phyloP scores from a whole-genome alignment of 2,797 vertebrate genomes.

The Catamblyrhynchus diadema region DNA sequence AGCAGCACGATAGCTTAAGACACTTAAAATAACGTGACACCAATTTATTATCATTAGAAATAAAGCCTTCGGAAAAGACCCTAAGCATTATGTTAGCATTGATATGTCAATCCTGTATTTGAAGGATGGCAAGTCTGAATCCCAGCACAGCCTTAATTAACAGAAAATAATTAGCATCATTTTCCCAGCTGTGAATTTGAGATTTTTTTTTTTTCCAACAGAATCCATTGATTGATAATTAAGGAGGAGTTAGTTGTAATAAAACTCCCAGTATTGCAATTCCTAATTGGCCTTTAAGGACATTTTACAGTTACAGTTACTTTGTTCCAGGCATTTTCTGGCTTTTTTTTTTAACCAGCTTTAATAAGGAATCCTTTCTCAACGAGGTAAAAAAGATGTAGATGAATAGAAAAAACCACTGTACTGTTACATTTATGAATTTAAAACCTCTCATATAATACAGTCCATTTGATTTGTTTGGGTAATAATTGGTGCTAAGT shows the following conservation, averaged over 20 bases:
- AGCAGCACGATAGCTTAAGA: slow-evolving; percentile 61
- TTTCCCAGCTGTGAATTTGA: slow-evolving; percentile 82
- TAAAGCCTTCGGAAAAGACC: slow-evolving; percentile 73
- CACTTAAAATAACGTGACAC: slow-evolving; percentile 70
- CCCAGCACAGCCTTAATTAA: slow-evolving; percentile 84
- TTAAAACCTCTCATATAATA: not conserved
- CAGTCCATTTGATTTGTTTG: slow-evolving; percentile 39
- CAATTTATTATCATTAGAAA: slow-evolving; percentile 75
- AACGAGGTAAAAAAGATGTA: slow-evolving; percentile 35
- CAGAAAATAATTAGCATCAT: slow-evolving; percentile 85
- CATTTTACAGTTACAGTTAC: slow-evolving; percentile 80
- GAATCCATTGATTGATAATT: slow-evolving; percentile 87
- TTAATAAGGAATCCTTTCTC: slow-evolving; percentile 70
- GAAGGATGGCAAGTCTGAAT: slow-evolving; percentile 78
- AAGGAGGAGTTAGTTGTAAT: slow-evolving; percentile 83
- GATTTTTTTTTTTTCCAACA: slow-evolving; percentile 71
- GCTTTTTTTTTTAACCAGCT: slow-evolving; percentile 36
- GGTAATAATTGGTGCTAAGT: slow-evolving; percentile 26
- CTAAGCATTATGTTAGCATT: slow-evolving; percentile 79
- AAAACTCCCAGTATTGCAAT: slow-evolving; percentile 81
- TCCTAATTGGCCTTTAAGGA: slow-evolving; percentile 85
- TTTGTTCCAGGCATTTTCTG: slow-evolving; percentile 77
- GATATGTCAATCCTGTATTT: slow-evolving; percentile 82
- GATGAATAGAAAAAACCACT: slow-evolving; percentile 13
- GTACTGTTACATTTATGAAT: not conserved